phyloP scores from a whole-genome alignment of 2,113 vertebrate species.

The Perca fluviatilis region DNA sequence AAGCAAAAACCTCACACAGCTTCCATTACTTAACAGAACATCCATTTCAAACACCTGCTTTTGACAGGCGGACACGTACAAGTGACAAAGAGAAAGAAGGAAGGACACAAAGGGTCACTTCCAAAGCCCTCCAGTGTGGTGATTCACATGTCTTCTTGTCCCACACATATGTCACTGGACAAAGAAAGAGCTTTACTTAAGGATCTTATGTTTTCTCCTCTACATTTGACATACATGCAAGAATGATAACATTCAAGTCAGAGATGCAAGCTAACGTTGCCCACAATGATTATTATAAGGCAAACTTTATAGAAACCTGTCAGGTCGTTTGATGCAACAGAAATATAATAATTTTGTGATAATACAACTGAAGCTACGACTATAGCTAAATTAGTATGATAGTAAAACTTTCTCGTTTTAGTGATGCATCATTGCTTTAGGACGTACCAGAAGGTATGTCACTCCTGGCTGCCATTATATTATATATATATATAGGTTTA shows the following conservation, averaged over 20 bases:
- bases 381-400: background rate
- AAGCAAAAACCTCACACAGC: background rate
- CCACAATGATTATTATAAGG: background rate
- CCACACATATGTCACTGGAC: slow-evolving; percentile 42
- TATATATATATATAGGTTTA: too few relatives aligned
- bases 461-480: too few relatives aligned
- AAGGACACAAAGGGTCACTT: slow-evolving; percentile 11
- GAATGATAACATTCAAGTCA: background rate
- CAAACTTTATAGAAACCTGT: background rate
- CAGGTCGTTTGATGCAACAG: too few relatives aligned
- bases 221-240: background rate
- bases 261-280: background rate
- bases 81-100: background rate
- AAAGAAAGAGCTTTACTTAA: background rate
- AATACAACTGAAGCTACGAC: background rate
- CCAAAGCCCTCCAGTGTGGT: slow-evolving; percentile 11
- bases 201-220: background rate
- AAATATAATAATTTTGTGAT: background rate
- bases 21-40: background rate
- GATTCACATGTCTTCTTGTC: slow-evolving; percentile 27
- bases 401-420: background rate
- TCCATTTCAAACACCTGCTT: slow-evolving; percentile 63
- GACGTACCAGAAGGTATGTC: background rate
- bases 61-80: slow-evolving; percentile 57
- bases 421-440: background rate